A percentile compares a stretch with the other conserved stretches of the same genome.
Evolutionary conservation across 2,797 vertebrate genomes (phyloP).

Genomic region (Babyrousa celebensis): DNA sequence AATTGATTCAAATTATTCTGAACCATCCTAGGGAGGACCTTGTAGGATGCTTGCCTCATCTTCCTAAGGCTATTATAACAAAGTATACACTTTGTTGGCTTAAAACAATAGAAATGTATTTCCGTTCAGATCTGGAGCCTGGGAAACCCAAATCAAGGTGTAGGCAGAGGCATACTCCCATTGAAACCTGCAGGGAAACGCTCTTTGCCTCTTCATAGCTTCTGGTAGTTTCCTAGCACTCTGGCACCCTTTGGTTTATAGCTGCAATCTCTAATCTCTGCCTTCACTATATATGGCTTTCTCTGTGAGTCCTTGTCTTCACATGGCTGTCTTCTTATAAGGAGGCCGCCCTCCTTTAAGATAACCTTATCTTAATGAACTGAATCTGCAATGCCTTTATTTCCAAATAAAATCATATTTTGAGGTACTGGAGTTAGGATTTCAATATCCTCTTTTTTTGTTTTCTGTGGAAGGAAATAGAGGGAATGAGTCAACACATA

Average conservation of each 20-base stretch:
- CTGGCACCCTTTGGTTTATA: not conserved
- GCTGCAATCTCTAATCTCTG: not conserved
- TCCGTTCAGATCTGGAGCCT: not conserved
- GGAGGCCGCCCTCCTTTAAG: not conserved
- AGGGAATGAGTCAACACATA: not conserved
- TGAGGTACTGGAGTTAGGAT: not conserved
- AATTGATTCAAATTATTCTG: conserved; percentile 50
- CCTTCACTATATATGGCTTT: not conserved
- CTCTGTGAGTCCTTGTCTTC: not conserved
- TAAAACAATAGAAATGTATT: not conserved
- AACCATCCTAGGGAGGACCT: not conserved
- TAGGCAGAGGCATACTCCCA: not conserved
- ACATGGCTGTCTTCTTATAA: not conserved
- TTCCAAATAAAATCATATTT: not conserved
- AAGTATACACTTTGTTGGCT: not conserved
- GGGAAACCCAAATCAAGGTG: not conserved
- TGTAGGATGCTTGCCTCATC: not conserved
- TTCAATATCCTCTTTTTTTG: not conserved
- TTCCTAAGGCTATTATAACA: not conserved
- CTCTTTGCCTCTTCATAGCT: not conserved
- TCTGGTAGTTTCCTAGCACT: not conserved
- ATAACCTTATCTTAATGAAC: not conserved
- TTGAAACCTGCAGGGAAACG: not conserved
- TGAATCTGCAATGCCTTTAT: not conserved
- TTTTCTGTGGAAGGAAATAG: fast-evolving